Percentiles rank a stretch among this genome's conserved stretches.
Conservation (phyloP, 2,888 invertebrate genomes). For the Dasysyrphus tricinctus region DNA sequence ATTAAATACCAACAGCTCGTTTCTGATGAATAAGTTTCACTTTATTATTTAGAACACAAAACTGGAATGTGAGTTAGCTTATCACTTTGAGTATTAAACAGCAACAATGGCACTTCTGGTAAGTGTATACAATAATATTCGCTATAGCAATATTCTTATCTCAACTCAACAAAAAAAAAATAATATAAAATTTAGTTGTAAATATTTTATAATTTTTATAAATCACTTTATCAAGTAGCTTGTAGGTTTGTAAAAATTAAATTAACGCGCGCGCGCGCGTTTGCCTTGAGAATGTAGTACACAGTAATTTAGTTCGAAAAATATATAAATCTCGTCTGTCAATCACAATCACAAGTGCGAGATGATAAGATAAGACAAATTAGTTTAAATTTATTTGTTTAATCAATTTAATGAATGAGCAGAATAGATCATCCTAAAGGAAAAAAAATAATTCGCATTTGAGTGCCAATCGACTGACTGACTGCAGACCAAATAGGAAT, state of each 20-base stretch:
- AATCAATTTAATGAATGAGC: slow-evolving; percentile 66
- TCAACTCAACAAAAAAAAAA: neutral
- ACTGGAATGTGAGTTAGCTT: neutral
- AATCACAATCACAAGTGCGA: slow-evolving; percentile 6
- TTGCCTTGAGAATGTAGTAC: neutral
- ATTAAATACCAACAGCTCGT: too few species aligned
- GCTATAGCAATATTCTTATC: neutral
- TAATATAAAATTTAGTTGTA: neutral
- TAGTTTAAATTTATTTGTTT: slow-evolving; percentile 35
- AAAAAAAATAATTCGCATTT: slow-evolving; percentile 15
- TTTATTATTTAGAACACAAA: neutral
- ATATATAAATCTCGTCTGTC: slow-evolving; percentile 2
- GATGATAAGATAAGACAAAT: slow-evolving; percentile 55
- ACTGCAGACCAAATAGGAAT: neutral
- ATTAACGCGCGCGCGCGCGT: neutral
- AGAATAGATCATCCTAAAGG: neutral
- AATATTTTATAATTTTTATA: neutral
- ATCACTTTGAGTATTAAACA: neutral
- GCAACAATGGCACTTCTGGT: neutral
- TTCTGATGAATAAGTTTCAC: neutral
- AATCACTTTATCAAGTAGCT: neutral
- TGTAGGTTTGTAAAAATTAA: neutral
- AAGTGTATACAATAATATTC: neutral
- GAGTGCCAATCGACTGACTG: slow-evolving; percentile 9
- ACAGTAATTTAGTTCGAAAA: neutral